phyloP scores from a whole-genome alignment of 1,140 invertebrate genomes.

The Camponotus pennsylvanicus region DNA sequence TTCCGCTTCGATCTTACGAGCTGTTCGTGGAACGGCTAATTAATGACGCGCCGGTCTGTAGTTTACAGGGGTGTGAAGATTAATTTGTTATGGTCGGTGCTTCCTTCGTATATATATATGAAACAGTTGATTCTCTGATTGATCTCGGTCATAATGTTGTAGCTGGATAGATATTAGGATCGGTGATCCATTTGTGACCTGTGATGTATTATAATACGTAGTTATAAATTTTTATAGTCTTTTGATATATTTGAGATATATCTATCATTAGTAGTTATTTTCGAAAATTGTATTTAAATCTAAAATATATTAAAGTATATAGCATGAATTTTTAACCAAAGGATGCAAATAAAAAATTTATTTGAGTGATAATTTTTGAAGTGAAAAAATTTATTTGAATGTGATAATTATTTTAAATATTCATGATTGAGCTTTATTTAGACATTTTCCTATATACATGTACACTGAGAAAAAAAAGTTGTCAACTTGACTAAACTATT shows the following conservation, averaged over 20 bases:
- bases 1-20: conserved; percentile 40
- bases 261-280: not conserved
- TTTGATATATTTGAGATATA: not conserved
- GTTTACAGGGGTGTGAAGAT: conserved; percentile 49
- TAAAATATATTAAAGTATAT: not conserved
- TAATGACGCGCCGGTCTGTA: conserved; percentile 34
- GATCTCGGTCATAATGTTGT: conserved; percentile 5
- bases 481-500: too few relatives aligned
- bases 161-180: not conserved
- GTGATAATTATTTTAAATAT: too few relatives aligned
- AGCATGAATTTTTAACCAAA: too few relatives aligned
- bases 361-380: too few relatives aligned
- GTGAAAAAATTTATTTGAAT: too few relatives aligned
- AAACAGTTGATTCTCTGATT: conserved; percentile 40
- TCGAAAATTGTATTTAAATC: not conserved
- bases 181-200: not conserved
- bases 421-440: too few relatives aligned
- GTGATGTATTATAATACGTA: conserved; percentile 1
- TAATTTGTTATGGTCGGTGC: conserved; percentile 48
- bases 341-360: too few relatives aligned
- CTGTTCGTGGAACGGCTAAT: conserved; percentile 39
- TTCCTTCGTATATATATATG: conserved; percentile 11
- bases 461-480: too few relatives aligned
- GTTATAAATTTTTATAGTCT: not conserved
- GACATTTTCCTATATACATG: too few relatives aligned